Base-by-base conservation (phyloP, 2,888 invertebrate genomes). In the Abrostola triplasia region DNA sequence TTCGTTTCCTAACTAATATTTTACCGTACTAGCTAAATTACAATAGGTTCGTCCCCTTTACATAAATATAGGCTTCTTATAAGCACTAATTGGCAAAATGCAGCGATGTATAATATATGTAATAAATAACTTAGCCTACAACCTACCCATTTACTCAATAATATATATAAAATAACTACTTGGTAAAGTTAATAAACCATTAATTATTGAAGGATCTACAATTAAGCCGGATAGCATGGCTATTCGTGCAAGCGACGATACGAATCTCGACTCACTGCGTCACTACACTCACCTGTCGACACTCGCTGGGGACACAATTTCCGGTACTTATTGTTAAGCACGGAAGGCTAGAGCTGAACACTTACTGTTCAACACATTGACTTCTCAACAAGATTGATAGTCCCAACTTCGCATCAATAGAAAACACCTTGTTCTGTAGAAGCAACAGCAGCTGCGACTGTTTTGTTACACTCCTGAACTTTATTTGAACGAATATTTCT, bases 261-360 rank as follows among this genome's bases (percentile, higher is more conserved):
- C 40, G 36, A 70, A 74, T 70, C 72, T 75, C 35, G 42, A 55
- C 48, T 70, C 54, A 63, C 73, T 71, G 63, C 55, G 59, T 75
- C n/a, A n/a, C n/a, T n/a, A 70, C 75, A 72, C 72, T 76, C 64
- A 64, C 70, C 75, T 74, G 70, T 69, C 69, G 36, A 36, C 68
- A 70, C 64, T 64, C 67, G 53, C 64, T 55, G 61, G 70, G 73
- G 72, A 75, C 75, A 68, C 68, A 79, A 77, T 77, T 79, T 77
- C 77, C 77, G 73, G 73, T 70, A 63, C 66, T 64, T 66, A 76
- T 76, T 79, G 77, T 77, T 70, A 59, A 65, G 59, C 67, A 55
- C 55, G 68, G 51, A 67, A 67, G 66, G 70, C 71, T 70, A 64
- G 59, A 58, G 75, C 57, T 58, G 38, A 24, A 24, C 24, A 24